Conservation (phyloP, 2,113 vertebrate species). For the Mungos mungo region DNA sequence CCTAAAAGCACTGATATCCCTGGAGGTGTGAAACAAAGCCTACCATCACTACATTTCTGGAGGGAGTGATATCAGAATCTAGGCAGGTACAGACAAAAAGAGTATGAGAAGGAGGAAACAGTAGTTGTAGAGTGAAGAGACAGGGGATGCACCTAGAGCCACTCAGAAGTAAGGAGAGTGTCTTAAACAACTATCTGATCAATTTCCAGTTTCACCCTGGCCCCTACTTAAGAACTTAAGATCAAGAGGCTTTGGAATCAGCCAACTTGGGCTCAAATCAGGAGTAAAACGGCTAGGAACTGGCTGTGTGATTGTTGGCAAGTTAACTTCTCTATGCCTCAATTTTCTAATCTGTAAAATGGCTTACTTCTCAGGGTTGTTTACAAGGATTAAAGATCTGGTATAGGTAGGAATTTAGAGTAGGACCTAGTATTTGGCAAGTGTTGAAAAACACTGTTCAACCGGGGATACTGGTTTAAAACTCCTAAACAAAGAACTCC, state of each 20-base stretch:
- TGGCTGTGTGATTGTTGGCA: not conserved
- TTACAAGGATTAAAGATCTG: not conserved
- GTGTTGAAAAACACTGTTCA: not conserved
- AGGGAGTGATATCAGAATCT: not conserved
- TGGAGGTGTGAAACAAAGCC: not conserved
- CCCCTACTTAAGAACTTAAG: not conserved
- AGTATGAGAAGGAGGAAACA: not conserved
- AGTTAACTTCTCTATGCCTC: not conserved
- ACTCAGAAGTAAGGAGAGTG: not conserved
- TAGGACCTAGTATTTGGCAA: not conserved
- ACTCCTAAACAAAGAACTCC: not conserved
- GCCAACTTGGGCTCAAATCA: not conserved
- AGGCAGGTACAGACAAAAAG: not conserved
- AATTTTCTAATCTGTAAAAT: slow-evolving; percentile 6
- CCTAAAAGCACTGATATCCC: not conserved
- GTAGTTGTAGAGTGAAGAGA: not conserved
- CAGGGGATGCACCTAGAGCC: not conserved
- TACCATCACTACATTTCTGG: not conserved
- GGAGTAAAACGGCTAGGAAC: not conserved
- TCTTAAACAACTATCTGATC: not conserved
- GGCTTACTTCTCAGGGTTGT: not conserved
- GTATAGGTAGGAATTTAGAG: not conserved
- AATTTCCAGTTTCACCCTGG: slow-evolving; percentile 7
- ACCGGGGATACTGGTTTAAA: not conserved
- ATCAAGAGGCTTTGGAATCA: not conserved